Base-by-base conservation (phyloP, 2,113 vertebrate species). In the Corythoichthys intestinalis region DNA sequence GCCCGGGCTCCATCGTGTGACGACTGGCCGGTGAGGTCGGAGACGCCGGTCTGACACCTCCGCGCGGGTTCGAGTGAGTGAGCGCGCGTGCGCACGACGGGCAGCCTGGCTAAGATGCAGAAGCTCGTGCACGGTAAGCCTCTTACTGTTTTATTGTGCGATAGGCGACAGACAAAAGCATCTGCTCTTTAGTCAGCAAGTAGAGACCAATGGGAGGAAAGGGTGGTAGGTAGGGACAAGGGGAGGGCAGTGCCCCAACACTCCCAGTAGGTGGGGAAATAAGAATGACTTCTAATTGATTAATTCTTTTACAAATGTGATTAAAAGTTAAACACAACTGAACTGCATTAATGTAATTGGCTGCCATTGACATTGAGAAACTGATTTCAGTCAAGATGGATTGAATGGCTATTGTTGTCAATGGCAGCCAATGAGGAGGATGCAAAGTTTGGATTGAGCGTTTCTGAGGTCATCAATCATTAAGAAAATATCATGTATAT, bases 1-100 rank as follows among this genome's bases (percentile, higher is more conserved):
- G 67, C 70, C 66, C 77, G 70, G 73, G 76, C 62, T 54, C 80
- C 89, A 89, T 89, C 46, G 69, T 66, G 41, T 69, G 72, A 39
- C 39, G 39, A 44, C 38, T 39, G 56, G 63, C 69, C 38, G 17
- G 78, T 70, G 12, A 71, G 60, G 77, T 71, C n/a, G 71, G 9
- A 37, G 56, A 58, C 34, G 60, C 15, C 60, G 41, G 17, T 47
- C 39, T 13, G 46, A n/a, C 44, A 34, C 61, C n/a, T 63, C 63
- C 39, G 61, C 68, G 77, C 65, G 34, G 54, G 67, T 64, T 34
- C 4, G 35, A 58, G 56, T 58, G 56, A 34, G 65, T 65, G 41
- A 7, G 41, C 41, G 63, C 44, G 48, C 66, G 56, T 61, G 46
- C 66, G 28, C 66, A 44, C 41, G 41, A 44, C 6, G 41, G 41